Conservation (phyloP, 2,113 vertebrate species). For the Pseudonaja textilis region DNA sequence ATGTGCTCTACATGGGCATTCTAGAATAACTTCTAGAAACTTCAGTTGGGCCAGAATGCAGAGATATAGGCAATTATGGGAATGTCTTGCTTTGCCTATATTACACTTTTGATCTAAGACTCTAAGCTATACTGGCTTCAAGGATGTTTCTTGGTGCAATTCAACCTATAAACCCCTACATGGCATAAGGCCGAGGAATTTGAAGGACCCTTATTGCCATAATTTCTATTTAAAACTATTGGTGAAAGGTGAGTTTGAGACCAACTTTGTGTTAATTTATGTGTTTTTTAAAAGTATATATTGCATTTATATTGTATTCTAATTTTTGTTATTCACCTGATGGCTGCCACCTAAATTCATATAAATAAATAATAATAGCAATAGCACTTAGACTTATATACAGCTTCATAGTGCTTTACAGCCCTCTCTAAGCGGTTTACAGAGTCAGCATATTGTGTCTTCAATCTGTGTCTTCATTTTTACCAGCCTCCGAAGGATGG, state of each 20-base stretch:
- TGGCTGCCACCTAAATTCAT: background rate
- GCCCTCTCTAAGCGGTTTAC: too few relatives aligned
- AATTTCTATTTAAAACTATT: background rate
- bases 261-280: background rate
- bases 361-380: background rate
- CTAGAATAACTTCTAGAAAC: background rate
- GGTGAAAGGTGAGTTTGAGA: background rate
- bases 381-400: background rate
- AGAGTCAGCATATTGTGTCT: too few relatives aligned
- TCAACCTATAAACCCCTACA: background rate
- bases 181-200: background rate
- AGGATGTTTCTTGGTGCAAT: background rate
- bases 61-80: background rate
- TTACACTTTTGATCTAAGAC: background rate
- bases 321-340: background rate
- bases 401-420: background rate
- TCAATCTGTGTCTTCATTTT: background rate
- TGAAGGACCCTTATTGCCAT: background rate
- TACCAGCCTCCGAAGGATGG: background rate
- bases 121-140: background rate
- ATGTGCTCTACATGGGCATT: background rate
- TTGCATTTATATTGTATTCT: background rate
- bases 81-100: background rate
- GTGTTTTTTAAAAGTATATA: background rate
- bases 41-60: background rate